Evolutionary conservation across 2,888 invertebrate genomes (phyloP).

Genomic region (Odontocerum albicorne): DNA sequence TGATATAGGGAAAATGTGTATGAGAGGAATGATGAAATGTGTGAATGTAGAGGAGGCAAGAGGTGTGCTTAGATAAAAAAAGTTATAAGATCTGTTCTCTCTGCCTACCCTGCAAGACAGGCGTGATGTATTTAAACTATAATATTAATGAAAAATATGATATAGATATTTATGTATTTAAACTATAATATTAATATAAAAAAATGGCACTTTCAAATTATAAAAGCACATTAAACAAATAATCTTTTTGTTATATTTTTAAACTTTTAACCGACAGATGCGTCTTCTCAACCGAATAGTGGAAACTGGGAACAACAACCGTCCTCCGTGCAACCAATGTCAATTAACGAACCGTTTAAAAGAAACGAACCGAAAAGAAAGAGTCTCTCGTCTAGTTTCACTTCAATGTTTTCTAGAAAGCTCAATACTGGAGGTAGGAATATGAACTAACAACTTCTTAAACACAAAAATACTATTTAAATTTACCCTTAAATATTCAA

Average conservation of each 20-base stretch:
- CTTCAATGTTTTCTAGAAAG: constrained; percentile 73
- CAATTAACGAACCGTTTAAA: constrained; percentile 54
- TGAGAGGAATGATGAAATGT: too few species aligned
- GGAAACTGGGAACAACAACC: constrained; percentile 31
- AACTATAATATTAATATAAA: background rate
- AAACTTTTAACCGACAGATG: constrained; percentile 19
- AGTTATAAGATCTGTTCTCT: too few species aligned
- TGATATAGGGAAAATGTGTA: too few species aligned
- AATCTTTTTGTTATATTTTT: background rate
- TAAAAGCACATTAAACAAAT: background rate
- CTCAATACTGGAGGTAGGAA: constrained; percentile 45
- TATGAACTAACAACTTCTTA: too few species aligned
- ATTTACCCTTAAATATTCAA: too few species aligned
- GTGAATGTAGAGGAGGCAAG: too few species aligned
- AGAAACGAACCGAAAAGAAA: constrained; percentile 71
- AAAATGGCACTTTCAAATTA: background rate
- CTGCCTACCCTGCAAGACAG: too few species aligned
- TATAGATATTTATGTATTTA: background rate
- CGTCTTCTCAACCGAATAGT: constrained; percentile 29
- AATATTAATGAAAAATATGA: background rate
- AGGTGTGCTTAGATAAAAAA: too few species aligned
- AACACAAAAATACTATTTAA: too few species aligned
- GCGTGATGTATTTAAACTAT: too few species aligned
- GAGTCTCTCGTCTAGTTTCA: constrained; percentile 74
- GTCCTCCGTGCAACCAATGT: constrained; percentile 17